Base-by-base conservation (phyloP, 2,797 vertebrate species). In the Rhinella marina region DNA sequence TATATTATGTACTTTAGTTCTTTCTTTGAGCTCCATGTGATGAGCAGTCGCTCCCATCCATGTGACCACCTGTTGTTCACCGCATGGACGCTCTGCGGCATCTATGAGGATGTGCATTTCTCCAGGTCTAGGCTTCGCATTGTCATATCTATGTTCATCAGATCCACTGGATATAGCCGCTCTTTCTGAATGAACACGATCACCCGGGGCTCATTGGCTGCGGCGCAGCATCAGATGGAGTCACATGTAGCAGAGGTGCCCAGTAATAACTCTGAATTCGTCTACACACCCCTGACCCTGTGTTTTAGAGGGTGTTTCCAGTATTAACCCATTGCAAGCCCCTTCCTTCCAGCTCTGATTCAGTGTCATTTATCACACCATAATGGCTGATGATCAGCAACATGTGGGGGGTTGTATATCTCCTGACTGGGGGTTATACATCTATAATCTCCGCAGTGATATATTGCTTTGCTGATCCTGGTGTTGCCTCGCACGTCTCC, bases 101-200 rank as follows among this genome's bases (percentile, higher is more conserved):
- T 32, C 70, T 21, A 41, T 10, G 9, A 73, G 70, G 8, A 41
- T 0, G 17, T 21, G 70, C 8, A 41, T 19, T 21, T 21, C 29
- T 17, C 6, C 7, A 23, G 19, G 19, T 62, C 21, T 23, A 1
- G 70, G 48, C 32, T 41, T 25, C 41, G 12, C 57, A 6, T 8
- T 14, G 13, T 61, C 52, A 48, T 64, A 50, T 41, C 54, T 8
- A 9, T 66, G 76, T 52, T 54, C 6, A 54, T 78, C 54, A 17
- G 10, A 78, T 78, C n/a, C 88, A 11, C 54, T 91, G 85, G 27
- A 72, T 76, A 21, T 19, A 62, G 85, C 87, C 68, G 14, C 19
- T 77, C 90, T 93, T 93, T 92, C 91, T 94, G 94, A 94, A 95
- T 94, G 94, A 95, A 94, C 90, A 90, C 92, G 84, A 86, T 89